These are phyloP conservation scores for Hypselothyrea guttata DNA, from an alignment of 2,888 invertebrate species.

Conservation along the genomic window DNA sequence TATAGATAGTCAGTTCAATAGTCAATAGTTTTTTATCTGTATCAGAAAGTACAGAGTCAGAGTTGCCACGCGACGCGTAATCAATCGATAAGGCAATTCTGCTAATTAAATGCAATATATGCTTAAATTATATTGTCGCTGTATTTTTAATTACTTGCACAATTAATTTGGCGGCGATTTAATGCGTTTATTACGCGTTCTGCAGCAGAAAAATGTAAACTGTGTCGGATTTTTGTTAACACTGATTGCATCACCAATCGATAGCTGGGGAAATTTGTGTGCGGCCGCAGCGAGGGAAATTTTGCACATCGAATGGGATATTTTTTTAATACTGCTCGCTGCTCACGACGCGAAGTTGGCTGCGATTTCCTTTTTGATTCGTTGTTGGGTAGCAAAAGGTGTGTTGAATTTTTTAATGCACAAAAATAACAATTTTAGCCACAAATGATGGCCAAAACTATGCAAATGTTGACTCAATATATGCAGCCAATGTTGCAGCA, in stretches of 20 bases:
- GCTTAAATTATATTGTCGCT: constrained; percentile 8
- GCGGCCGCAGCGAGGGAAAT: constrained; percentile 40
- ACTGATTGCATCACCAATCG: constrained; percentile 73
- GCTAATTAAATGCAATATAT: constrained; percentile 35
- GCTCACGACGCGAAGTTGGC: constrained; percentile 67
- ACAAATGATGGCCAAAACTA: constrained; percentile 9
- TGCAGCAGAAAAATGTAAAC: constrained; percentile 39
- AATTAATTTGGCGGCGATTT: no score
- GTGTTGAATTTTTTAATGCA: constrained; percentile 55
- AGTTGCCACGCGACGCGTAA: constrained; percentile 71
- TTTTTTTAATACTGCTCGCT: constrained; percentile 30
- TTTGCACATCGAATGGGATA: constrained; percentile 38
- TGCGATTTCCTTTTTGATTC: constrained; percentile 81
- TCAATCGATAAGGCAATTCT: constrained; percentile 70
- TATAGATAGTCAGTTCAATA: constrained; percentile 76
- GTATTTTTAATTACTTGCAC: constrained; percentile 9
- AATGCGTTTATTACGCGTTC: constrained; percentile 35
- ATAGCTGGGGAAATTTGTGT: constrained; percentile 68
- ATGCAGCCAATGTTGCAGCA: not conserved
- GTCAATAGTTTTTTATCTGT: constrained; percentile 77
- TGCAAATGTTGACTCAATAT: constrained; percentile 7
- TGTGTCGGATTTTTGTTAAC: constrained; percentile 48
- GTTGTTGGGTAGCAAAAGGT: constrained; percentile 80
- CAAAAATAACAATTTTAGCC: constrained; percentile 30
- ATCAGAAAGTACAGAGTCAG: constrained; percentile 72